Percentiles rank a stretch among this genome's conserved stretches.
phyloP scores from a whole-genome alignment of 1,140 invertebrate genomes.

The Contarinia nasturtii region DNA sequence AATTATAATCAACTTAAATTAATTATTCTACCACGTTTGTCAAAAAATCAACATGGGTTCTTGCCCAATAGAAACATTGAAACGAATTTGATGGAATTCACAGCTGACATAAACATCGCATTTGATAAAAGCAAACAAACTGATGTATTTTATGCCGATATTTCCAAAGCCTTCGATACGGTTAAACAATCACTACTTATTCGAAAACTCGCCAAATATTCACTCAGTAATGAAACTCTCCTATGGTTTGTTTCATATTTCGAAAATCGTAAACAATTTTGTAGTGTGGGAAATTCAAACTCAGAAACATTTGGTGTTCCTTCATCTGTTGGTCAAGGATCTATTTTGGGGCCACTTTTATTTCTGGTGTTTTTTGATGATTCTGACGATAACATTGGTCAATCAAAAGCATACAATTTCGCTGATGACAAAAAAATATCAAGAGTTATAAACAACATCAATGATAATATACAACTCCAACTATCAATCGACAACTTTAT shows the following conservation, averaged over 20 bases:
- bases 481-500: background rate
- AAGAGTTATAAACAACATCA: background rate
- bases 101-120: background rate
- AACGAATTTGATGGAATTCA: background rate
- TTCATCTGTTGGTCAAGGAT: background rate
- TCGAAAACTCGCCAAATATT: background rate
- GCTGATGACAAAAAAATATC: background rate
- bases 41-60: background rate
- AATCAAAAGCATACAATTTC: background rate
- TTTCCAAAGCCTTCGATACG: background rate
- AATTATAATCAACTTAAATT: background rate
- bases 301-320: background rate
- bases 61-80: background rate
- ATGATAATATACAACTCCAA: background rate
- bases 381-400: background rate
- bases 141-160: background rate
- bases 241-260: background rate
- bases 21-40: background rate
- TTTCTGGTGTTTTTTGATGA: background rate
- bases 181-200: background rate
- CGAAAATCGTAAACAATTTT: background rate
- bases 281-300: background rate
- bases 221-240: background rate
- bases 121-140: background rate
- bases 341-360: background rate